A percentile compares a stretch with the other conserved stretches of the same genome.
These are phyloP conservation scores for Brenthis hecate DNA, from an alignment of 2,888 invertebrate genomes.

Conservation along the genomic window DNA sequence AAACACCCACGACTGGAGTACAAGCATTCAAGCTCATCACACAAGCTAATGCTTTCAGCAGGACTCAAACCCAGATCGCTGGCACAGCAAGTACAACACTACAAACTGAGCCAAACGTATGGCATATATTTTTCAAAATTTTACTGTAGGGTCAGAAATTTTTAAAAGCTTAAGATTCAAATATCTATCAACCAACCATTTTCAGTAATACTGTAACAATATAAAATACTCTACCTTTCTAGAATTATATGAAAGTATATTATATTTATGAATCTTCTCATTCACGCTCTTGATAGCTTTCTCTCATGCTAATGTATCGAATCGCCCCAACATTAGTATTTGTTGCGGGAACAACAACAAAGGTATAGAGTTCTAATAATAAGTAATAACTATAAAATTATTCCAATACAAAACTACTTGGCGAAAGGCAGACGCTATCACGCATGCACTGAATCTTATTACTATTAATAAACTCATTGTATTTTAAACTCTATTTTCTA, in stretches of 20 bases:
- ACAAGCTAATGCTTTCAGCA: too few relatives aligned
- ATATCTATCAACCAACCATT: too few relatives aligned
- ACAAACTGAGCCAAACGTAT: too few relatives aligned
- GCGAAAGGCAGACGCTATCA: constrained; percentile 77
- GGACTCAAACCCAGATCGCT: too few relatives aligned
- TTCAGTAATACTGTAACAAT: too few relatives aligned
- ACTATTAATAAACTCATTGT: constrained; percentile 46
- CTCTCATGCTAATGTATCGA: constrained; percentile 41
- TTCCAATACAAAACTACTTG: constrained; percentile 77
- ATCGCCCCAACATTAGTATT: constrained; percentile 31
- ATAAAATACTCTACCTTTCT: too few relatives aligned
- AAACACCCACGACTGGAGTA: too few relatives aligned
- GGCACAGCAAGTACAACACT: too few relatives aligned
- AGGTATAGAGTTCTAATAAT: constrained; percentile 67
- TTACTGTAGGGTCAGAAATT: too few relatives aligned
- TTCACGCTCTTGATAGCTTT: constrained; percentile 26
- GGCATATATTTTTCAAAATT: too few relatives aligned
- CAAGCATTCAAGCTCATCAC: too few relatives aligned
- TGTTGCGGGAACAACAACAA: constrained; percentile 40
- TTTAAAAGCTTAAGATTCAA: too few relatives aligned
- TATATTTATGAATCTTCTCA: background rate
- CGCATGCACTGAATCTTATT: constrained; percentile 72
- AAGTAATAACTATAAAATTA: constrained; percentile 80
- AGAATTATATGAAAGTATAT: background rate
- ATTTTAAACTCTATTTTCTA: constrained; percentile 49